Conservation (phyloP, 1,140 invertebrate species). For the Plodia interpunctella region DNA sequence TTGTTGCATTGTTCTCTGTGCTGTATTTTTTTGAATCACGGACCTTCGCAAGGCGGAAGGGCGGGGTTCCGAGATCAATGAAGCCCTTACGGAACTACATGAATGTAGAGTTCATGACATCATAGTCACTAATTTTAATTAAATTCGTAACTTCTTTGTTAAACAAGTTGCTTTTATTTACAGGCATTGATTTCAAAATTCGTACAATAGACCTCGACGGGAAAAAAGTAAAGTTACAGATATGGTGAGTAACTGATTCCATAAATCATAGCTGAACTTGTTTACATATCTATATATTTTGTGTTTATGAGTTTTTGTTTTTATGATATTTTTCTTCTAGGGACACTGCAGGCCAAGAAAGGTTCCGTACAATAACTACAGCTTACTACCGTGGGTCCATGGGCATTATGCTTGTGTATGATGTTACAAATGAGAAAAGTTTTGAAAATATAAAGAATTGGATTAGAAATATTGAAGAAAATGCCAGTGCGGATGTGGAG, state of each 20-base stretch:
- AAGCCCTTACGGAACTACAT: conserved; percentile 63
- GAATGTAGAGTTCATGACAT: conserved; percentile 66
- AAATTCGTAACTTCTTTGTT: conserved; percentile 52
- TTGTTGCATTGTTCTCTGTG: conserved; percentile 50
- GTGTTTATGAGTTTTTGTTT: background rate
- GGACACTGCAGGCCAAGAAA: conserved; percentile 96
- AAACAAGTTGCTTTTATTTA: conserved; percentile 65
- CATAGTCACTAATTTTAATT: conserved; percentile 73
- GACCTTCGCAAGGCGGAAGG: conserved; percentile 35
- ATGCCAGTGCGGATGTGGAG: conserved; percentile 99
- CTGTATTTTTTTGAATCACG: conserved; percentile 32
- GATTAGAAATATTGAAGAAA: conserved; percentile 98
- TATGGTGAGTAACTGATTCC: conserved; percentile 85
- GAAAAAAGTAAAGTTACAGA: conserved; percentile 99
- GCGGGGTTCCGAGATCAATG: conserved; percentile 49
- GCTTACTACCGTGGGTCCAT: conserved; percentile 98
- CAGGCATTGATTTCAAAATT: conserved; percentile 99
- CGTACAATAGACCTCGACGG: conserved; percentile 98
- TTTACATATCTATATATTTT: background rate
- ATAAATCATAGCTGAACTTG: background rate
- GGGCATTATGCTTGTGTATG: conserved; percentile 99
- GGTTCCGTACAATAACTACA: conserved; percentile 98
- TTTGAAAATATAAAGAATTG: conserved; percentile 99
- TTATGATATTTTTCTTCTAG: conserved; percentile 68
- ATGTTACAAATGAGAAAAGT: conserved; percentile 98